Base-by-base conservation (phyloP, 1,140 invertebrate species). In the Teleogryllus occipitalis region DNA sequence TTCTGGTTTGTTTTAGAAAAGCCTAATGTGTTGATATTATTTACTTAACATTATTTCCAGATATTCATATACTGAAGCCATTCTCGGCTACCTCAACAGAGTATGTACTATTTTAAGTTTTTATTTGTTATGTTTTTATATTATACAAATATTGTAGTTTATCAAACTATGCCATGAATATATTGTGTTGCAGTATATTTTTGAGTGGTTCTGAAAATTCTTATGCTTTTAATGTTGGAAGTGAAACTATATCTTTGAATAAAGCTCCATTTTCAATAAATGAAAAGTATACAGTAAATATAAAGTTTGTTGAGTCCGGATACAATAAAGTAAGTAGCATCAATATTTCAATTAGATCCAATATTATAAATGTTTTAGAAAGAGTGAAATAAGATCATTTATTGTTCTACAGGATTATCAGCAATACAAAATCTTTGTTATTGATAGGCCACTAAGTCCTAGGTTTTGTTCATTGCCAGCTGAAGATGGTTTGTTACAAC, bases 371-470 rank as follows among this genome's bases (percentile, higher is more conserved):
- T 65, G 18, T 18, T 14, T 2, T 14, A 18, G 54, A 14, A 14
- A 65, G 10, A 65, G 10, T 10, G 10, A 65, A 65, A 65, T 65
- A 65, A 65, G 54, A 3, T 14, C 10, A 14, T 65, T 54, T 18
- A 65, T 18, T 14, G 54, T 65, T 65, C 54, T 78, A 10, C 46
- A 80, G 80, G 83, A 84, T 47, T 84, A 82, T 80, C 81, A 83
- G 47, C 73, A 81, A 8, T 85, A 84, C 78, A 82, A 82, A 76
- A 83, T 85, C 27, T 78, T 84, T 18, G 78, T 84, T 46, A 22
- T 84, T 7, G 82, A 85, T 78, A 83, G 82, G 79, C 83, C 83
- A 12, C 73, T 85, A 77, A 81, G 83, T 77, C 80, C 80, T 10
- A 83, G 81, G 54, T 84, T 83, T 79, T 76, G 14, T 80, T 8